phyloP scores from a whole-genome alignment of 2,888 invertebrate species.

The Plagodis dolabraria region DNA sequence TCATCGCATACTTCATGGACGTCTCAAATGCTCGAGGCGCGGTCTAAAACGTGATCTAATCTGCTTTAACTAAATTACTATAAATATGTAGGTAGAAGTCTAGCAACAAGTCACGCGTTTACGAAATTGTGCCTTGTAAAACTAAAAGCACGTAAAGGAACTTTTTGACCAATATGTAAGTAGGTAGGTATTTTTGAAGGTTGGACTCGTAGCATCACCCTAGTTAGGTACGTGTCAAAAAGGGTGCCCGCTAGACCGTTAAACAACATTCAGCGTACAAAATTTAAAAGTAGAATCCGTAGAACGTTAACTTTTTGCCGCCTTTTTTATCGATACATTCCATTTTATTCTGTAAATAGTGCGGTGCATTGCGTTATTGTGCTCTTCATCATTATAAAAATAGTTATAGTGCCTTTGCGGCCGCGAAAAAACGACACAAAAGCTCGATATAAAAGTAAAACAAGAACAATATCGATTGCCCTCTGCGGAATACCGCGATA shows the following conservation, averaged over 20 bases:
- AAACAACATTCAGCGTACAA: background rate
- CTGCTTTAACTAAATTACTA: slow-evolving; percentile 49
- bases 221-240: slow-evolving; percentile 28
- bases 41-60: slow-evolving; percentile 55
- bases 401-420: slow-evolving; percentile 34
- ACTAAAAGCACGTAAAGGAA: too few relatives aligned
- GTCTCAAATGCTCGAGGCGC: slow-evolving; percentile 59
- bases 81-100: slow-evolving; percentile 16
- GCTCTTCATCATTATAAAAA: slow-evolving; percentile 28
- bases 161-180: background rate
- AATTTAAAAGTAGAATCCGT: slow-evolving; percentile 10
- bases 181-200: slow-evolving; percentile 13
- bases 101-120: slow-evolving; percentile 13
- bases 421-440: slow-evolving; percentile 42
- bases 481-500: slow-evolving; percentile 52
- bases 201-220: slow-evolving; percentile 1
- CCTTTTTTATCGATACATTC: slow-evolving; percentile 16
- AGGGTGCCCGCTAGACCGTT: slow-evolving; percentile 56
- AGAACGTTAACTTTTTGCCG: slow-evolving; percentile 8
- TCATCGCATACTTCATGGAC: slow-evolving; percentile 33
- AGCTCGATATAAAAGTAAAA: slow-evolving; percentile 40
- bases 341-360: slow-evolving; percentile 24
- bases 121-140: background rate
- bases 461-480: slow-evolving; percentile 55
- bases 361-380: slow-evolving; percentile 10